phyloP scores from a whole-genome alignment of 2,888 invertebrate species.

The Ernsta delagoae region DNA sequence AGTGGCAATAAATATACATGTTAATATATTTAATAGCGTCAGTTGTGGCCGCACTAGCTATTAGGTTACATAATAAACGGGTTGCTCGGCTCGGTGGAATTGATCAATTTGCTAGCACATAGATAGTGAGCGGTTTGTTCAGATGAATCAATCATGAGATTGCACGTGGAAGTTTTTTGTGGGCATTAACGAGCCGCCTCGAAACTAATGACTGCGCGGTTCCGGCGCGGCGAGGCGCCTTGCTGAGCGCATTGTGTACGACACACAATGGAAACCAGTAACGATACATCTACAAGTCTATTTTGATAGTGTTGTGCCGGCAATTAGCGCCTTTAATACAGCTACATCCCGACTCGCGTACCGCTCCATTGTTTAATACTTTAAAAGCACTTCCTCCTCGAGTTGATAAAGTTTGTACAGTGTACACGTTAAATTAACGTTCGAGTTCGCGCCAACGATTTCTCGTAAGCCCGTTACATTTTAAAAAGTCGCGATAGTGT shows the following conservation, averaged over 20 bases:
- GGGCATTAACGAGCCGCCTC: conserved; percentile 61
- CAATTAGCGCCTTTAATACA: conserved; percentile 68
- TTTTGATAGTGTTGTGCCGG: conserved; percentile 60
- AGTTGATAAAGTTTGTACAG: conserved; percentile 4
- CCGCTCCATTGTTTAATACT: conserved; percentile 17
- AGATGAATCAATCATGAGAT: conserved; percentile 72
- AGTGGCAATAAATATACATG: conserved; percentile 34
- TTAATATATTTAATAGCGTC: conserved; percentile 46
- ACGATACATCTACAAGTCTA: conserved; percentile 62
- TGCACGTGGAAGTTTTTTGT: conserved; percentile 65
- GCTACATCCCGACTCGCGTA: conserved; percentile 22
- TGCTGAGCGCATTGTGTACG: conserved; percentile 49
- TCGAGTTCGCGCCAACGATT: conserved; percentile 5
- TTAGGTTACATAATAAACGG: conserved; percentile 55
- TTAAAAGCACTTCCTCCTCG: conserved; percentile 25
- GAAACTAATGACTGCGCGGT: conserved; percentile 65
- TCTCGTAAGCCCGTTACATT: not conserved
- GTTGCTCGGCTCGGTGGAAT: conserved; percentile 65
- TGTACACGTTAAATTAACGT: conserved; percentile 24
- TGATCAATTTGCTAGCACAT: conserved; percentile 70
- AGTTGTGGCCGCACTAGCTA: conserved; percentile 56
- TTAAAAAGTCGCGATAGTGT: conserved; percentile 42
- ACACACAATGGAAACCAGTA: conserved; percentile 61
- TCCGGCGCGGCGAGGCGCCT: conserved; percentile 54
- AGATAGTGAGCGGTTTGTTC: conserved; percentile 65